Evolutionary conservation across 1,140 invertebrate species (phyloP), one percentile per base, ranked within the genome.

Genomic region (Dendroctonus ponderosae): DNA sequence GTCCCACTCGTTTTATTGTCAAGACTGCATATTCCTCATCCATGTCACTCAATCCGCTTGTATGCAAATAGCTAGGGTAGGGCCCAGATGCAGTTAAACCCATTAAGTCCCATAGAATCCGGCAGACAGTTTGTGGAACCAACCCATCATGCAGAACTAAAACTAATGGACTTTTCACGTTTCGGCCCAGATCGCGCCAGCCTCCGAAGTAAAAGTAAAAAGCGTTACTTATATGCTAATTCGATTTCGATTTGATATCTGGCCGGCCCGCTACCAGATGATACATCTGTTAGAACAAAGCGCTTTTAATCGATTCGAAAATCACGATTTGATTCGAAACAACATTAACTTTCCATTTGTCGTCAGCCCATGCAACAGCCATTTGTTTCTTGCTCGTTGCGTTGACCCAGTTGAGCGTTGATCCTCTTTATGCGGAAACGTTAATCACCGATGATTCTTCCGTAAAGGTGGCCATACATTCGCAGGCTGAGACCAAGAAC

Each of bases 261-360:
- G 26, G 26, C 46, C 11, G 14, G 46, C n/a, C 26, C 8, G 14
- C 53, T 2, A 26, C 41, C 9, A 26, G 15, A 7, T 38, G 9
- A 40, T 12, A 14, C 12, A 9, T 37, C n/a, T n/a, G 9, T 3
- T 56, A 38, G 39, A 56, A 56, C 53, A 56, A 58, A 44, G 42
- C 61, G 37, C 40, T 38, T 43, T n/a, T 51, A 42, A 62, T 52
- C 60, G 49, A 52, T 52, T 62, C 49, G 60, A 49, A 60, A 60
- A 60, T 60, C 46, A 39, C 46, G 26, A 39, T 62, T 52, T 53
- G 26, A 62, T 62, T 42, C n/a, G 49, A 62, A 41, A 52, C 50
- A 48, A 62, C 50, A 52, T 52, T 62, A 62, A 62, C 60, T 62
- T 62, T 62, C 60, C 50, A 49, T 62, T 57, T 57, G 54, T 57